These are phyloP conservation scores for Ophion obscuratus DNA, from an alignment of 2,888 invertebrate genomes.

Conservation along the genomic window DNA sequence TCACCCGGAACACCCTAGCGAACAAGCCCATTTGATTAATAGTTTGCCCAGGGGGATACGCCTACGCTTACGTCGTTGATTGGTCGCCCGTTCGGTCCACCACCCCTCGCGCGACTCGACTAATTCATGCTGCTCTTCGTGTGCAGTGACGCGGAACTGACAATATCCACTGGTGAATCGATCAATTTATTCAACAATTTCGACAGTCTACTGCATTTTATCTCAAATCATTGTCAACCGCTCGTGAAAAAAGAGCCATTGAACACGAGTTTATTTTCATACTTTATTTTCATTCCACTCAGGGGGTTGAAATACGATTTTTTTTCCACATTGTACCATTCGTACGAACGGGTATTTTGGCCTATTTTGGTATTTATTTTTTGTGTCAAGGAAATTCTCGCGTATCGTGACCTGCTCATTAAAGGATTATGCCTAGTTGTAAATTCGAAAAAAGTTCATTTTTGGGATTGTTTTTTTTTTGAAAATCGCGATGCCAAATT, in stretches of 20 bases:
- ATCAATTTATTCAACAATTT: conserved; percentile 2
- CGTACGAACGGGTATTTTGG: not conserved
- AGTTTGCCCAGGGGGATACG: conserved; percentile 65
- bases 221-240: not conserved
- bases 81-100: conserved; percentile 16
- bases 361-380: not conserved
- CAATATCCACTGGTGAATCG: conserved; percentile 7
- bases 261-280: not conserved
- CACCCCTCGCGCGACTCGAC: conserved; percentile 12
- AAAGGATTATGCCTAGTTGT: too few species aligned
- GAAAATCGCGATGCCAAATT: too few species aligned
- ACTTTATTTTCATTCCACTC: not conserved
- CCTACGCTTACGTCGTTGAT: conserved; percentile 44
- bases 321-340: not conserved
- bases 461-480: too few species aligned
- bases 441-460: too few species aligned
- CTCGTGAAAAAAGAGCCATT: not conserved
- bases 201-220: not conserved
- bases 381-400: too few species aligned
- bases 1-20: conserved; percentile 73
- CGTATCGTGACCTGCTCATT: too few species aligned
- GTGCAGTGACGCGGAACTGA: not conserved
- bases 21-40: conserved; percentile 78
- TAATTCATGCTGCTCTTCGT: conserved; percentile 36
- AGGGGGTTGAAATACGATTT: not conserved